Conservation (phyloP, 2,888 invertebrate genomes). For the Apodemia zela region DNA sequence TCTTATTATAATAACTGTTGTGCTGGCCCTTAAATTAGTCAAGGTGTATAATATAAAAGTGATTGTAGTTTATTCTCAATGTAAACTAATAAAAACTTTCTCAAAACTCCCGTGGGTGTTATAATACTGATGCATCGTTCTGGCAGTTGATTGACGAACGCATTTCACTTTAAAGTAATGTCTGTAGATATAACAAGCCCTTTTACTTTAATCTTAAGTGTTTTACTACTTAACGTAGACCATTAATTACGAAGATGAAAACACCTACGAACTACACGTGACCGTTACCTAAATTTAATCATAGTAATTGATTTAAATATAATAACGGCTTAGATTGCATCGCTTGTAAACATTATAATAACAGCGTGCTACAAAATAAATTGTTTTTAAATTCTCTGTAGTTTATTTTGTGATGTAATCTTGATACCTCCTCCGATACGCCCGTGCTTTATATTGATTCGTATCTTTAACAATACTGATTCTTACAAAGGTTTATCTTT, state of each 20-base stretch:
- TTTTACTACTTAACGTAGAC: conserved; percentile 63
- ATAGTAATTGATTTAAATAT: conserved; percentile 76
- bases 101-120: conserved; percentile 24
- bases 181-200: conserved; percentile 47
- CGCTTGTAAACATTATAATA: conserved; percentile 62
- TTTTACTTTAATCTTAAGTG: conserved; percentile 71
- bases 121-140: conserved; percentile 26
- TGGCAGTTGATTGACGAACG: conserved; percentile 46
- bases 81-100: conserved; percentile 17
- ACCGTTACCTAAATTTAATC: conserved; percentile 57
- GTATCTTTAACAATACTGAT: conserved; percentile 34
- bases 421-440: conserved; percentile 28
- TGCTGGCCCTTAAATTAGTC: not conserved
- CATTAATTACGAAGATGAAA: conserved; percentile 62
- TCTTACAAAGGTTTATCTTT: conserved; percentile 5
- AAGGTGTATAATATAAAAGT: conserved; percentile 2
- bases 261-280: conserved; percentile 53
- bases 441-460: conserved; percentile 32
- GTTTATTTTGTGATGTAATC: conserved; percentile 24
- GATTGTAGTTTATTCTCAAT: conserved; percentile 4
- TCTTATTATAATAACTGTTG: not conserved
- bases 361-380: conserved; percentile 31
- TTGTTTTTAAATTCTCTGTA: conserved; percentile 33
- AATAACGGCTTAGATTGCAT: conserved; percentile 50
- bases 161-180: conserved; percentile 44